phyloP scores from a whole-genome alignment of 2,797 vertebrate genomes.

The Melanotaenia boesemani region DNA sequence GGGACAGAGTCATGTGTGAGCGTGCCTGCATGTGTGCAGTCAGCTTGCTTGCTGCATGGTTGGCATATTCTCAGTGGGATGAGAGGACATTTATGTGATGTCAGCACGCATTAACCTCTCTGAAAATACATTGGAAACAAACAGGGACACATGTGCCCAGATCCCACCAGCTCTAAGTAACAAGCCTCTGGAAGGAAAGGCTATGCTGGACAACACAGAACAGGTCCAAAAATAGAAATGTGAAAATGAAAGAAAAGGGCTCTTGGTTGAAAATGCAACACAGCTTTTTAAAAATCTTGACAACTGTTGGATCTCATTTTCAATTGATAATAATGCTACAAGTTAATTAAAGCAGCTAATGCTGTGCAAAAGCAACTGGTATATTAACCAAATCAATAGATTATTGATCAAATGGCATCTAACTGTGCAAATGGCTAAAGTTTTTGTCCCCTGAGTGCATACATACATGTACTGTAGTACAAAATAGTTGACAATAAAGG shows the following conservation, averaged over 20 bases:
- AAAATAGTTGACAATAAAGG: neutral
- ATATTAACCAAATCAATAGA: neutral
- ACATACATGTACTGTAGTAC: neutral
- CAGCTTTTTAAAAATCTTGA: conserved; percentile 22
- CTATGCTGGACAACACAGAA: conserved; percentile 59
- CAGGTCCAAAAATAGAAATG: conserved; percentile 64
- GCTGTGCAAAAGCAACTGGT: conserved; percentile 6
- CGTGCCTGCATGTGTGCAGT: conserved; percentile 41
- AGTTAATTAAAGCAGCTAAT: neutral
- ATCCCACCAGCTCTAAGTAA: conserved; percentile 73
- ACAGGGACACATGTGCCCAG: conserved; percentile 74
- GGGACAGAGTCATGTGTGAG: conserved; percentile 30
- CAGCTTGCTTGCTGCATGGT: conserved; percentile 65
- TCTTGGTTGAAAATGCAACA: conserved; percentile 29
- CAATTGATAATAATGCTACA: neutral
- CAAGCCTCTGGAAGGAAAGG: conserved; percentile 63
- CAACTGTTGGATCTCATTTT: neutral
- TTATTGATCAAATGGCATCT: neutral
- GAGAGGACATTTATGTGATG: conserved; percentile 82
- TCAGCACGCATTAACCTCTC: conserved; percentile 79
- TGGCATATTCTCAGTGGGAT: conserved; percentile 81
- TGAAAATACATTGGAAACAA: conserved; percentile 74
- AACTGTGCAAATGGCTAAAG: conserved; percentile 17
- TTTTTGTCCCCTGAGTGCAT: neutral
- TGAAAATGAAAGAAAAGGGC: conserved; percentile 28